phyloP scores from a whole-genome alignment of 2,113 vertebrate species.

The Casuarius casuarius region DNA sequence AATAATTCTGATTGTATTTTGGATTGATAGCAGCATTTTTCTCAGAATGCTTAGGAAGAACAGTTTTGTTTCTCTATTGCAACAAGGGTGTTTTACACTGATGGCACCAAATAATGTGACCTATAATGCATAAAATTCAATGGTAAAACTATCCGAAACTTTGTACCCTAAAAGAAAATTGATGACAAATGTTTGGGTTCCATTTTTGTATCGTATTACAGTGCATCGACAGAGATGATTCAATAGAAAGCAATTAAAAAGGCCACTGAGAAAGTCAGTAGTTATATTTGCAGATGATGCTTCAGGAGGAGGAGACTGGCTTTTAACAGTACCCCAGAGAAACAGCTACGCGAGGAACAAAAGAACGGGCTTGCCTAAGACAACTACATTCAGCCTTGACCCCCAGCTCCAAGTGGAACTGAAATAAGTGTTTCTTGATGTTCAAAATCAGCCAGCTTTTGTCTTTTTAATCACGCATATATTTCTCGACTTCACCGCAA shows the following conservation, averaged over 20 bases:
- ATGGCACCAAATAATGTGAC: background rate
- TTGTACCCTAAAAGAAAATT: constrained; percentile 42
- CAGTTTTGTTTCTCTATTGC: constrained; percentile 8
- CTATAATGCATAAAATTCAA: constrained; percentile 11
- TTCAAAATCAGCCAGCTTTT: background rate
- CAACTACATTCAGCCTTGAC: background rate
- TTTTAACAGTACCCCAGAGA: background rate
- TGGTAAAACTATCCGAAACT: constrained; percentile 36
- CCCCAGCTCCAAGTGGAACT: background rate
- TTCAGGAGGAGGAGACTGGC: background rate
- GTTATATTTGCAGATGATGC: background rate
- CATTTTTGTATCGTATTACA: constrained; percentile 13
- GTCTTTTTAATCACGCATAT: background rate
- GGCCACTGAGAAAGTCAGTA: background rate
- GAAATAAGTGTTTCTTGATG: background rate
- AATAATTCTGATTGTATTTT: constrained; percentile 66
- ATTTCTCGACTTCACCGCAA: background rate
- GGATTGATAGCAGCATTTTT: constrained; percentile 63
- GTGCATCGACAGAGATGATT: constrained; percentile 36
- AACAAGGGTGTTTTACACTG: background rate
- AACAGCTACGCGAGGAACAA: background rate
- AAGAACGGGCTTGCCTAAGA: background rate
- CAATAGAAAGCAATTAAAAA: constrained; percentile 27
- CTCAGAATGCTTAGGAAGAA: constrained; percentile 22
- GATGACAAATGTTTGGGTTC: constrained; percentile 33